Conservation (phyloP, 1,140 invertebrate genomes). For the Tetraneura akinire region DNA sequence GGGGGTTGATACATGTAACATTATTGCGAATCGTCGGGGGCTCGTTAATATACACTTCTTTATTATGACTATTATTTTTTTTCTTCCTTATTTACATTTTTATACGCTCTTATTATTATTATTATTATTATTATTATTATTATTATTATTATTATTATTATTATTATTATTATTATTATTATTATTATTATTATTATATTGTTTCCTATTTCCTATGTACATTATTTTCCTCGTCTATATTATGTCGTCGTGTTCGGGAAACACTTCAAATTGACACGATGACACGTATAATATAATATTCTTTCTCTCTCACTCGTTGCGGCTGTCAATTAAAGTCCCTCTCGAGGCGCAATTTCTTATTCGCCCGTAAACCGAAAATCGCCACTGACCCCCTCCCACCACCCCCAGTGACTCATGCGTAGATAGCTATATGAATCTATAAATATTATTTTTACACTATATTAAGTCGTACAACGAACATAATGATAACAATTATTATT, state of each 20-base stretch:
- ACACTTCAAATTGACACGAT: slow-evolving; percentile 30
- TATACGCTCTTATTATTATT: too few species aligned
- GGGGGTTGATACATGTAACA: not conserved
- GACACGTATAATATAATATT: not conserved
- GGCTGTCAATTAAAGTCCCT: too few species aligned
- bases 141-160: too few species aligned
- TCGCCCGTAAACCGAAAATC: not conserved
- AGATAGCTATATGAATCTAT: too few species aligned
- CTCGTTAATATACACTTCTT: slow-evolving; percentile 47
- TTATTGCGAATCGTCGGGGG: not conserved
- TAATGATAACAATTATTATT: too few species aligned
- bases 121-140: too few species aligned
- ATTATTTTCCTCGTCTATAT: slow-evolving; percentile 24
- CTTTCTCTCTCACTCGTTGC: not conserved
- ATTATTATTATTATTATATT: slow-evolving; percentile 34
- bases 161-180: not conserved
- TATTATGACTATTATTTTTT: slow-evolving; percentile 1
- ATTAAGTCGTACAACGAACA: too few species aligned
- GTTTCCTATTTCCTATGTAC: too few species aligned
- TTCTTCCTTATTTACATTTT: too few species aligned
- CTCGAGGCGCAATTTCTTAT: not conserved
- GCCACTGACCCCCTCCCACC: too few species aligned
- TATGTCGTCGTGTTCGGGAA: not conserved
- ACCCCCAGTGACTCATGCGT: too few species aligned
- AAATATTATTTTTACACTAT: too few species aligned